phyloP scores from a whole-genome alignment of 2,113 vertebrate genomes.

The Lepus timidus region DNA sequence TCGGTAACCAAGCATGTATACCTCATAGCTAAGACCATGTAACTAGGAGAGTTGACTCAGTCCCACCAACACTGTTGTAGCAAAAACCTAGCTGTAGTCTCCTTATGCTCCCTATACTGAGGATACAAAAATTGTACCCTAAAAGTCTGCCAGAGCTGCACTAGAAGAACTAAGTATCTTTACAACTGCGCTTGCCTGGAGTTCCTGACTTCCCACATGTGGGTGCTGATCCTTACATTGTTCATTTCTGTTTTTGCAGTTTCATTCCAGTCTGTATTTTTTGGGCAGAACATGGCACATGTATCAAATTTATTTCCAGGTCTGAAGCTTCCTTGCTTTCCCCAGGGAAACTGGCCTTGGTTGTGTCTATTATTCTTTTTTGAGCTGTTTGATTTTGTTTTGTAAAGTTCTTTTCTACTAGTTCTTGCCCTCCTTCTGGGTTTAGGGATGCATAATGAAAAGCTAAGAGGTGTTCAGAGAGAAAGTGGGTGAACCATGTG shows the following conservation, averaged over 20 bases:
- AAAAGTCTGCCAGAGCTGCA: conserved; percentile 3
- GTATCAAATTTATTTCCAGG: neutral
- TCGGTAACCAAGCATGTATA: neutral
- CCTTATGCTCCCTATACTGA: neutral
- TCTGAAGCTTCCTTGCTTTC: conserved; percentile 24
- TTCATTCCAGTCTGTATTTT: neutral
- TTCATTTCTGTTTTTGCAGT: neutral
- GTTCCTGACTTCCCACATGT: neutral
- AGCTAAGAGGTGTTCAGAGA: neutral
- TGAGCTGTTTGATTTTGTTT: conserved; percentile 15
- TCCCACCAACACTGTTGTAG: neutral
- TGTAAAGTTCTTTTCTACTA: conserved; percentile 6
- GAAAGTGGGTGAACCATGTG: neutral
- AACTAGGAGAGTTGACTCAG: neutral
- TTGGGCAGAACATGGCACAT: neutral
- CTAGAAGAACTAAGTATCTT: neutral
- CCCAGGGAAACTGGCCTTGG: neutral
- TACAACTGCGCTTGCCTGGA: neutral
- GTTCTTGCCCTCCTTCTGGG: conserved; percentile 11
- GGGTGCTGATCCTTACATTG: neutral
- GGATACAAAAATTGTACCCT: neutral
- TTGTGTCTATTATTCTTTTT: neutral
- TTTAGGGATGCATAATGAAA: conserved; percentile 36
- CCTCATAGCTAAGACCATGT: neutral
- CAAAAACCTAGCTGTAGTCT: neutral